Evolutionary conservation across 2,797 vertebrate genomes (phyloP).

Genomic region (Falco columbarius): DNA sequence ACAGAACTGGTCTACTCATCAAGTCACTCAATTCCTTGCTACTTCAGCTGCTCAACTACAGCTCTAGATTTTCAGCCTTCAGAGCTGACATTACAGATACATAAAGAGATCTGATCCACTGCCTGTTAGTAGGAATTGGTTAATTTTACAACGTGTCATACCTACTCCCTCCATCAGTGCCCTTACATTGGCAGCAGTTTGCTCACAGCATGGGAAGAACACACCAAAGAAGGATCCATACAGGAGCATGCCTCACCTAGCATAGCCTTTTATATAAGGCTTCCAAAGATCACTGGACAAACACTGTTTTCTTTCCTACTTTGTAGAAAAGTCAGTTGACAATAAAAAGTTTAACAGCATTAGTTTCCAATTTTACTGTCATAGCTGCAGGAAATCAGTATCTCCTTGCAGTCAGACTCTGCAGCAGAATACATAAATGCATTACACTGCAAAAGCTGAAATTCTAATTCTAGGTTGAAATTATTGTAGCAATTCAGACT

Average conservation of each 20-base stretch:
- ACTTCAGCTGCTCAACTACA: neutral
- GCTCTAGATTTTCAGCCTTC: neutral
- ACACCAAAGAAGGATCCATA: neutral
- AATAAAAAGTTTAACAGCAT: neutral
- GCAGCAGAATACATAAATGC: neutral
- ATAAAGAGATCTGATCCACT: neutral
- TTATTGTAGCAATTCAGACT: neutral
- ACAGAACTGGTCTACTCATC: neutral
- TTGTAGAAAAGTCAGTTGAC: neutral
- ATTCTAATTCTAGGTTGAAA: neutral
- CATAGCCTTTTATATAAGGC: neutral
- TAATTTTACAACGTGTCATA: neutral
- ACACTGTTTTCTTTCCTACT: neutral
- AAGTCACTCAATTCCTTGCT: neutral
- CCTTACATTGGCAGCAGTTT: neutral
- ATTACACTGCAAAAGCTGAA: neutral
- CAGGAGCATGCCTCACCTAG: neutral
- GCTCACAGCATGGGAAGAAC: neutral
- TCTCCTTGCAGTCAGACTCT: neutral
- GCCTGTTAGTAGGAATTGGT: neutral
- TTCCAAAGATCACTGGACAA: neutral
- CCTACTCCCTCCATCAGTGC: no score
- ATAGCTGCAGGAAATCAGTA: neutral
- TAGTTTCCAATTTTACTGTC: neutral
- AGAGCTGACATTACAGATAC: neutral